Percentiles rank a stretch among this genome's conserved stretches.
phyloP scores from a whole-genome alignment of 2,113 vertebrate species.

The Tyto alba region DNA sequence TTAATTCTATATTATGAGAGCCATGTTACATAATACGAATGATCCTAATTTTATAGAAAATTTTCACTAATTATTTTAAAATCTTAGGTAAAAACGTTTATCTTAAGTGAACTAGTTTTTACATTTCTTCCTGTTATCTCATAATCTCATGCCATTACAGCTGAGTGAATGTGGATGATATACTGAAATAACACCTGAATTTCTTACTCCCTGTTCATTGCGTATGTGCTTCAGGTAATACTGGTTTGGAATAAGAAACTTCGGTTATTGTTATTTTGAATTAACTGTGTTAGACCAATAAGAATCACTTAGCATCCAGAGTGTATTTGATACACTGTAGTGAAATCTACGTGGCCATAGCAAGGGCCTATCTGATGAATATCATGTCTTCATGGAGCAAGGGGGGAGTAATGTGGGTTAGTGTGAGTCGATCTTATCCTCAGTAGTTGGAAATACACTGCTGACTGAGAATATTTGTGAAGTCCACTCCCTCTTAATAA shows the following conservation, averaged over 20 bases:
- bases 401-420: neutral
- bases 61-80: neutral
- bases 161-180: neutral
- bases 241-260: neutral
- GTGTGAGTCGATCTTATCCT: fast-evolving
- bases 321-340: neutral
- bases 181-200: neutral
- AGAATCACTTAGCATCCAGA: neutral
- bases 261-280: neutral
- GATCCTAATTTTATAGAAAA: neutral
- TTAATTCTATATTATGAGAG: neutral
- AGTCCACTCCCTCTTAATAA: neutral
- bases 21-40: neutral
- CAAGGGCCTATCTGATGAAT: neutral
- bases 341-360: neutral
- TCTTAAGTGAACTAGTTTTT: neutral
- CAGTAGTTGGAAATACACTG: neutral
- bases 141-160: neutral
- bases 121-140: neutral
- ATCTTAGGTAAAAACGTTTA: neutral
- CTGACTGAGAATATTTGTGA: neutral
- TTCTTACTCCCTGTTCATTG: neutral
- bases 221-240: neutral
- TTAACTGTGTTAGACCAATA: neutral
- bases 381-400: neutral